A percentile compares a stretch with the other conserved stretches of the same genome.
These are phyloP conservation scores for Crambe crambe DNA, from an alignment of 37 sponge, comb jelly and placozoan species.

Conservation along the genomic window DNA sequence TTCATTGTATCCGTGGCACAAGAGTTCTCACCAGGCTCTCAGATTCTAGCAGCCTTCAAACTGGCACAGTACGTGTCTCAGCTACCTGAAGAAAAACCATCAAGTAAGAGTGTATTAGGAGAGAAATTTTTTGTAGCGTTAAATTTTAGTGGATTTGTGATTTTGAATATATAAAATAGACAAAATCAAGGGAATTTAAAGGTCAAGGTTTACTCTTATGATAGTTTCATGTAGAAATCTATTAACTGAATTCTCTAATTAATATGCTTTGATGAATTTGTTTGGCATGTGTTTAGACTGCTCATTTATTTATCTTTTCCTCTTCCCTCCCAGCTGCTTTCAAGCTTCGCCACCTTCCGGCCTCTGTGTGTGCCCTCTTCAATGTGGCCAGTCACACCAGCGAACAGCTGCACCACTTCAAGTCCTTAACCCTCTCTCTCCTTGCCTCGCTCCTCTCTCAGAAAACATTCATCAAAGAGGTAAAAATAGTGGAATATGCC, in stretches of 20 bases:
- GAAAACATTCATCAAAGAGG: slow-evolving; percentile 7
- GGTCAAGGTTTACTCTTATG: no score
- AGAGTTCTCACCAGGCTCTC: slow-evolving; percentile 11
- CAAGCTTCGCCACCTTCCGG: slow-evolving; percentile 29
- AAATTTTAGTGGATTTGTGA: no score
- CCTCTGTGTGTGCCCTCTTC: slow-evolving; percentile 31
- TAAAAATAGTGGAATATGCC: no score
- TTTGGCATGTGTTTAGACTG: not conserved
- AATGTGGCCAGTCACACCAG: slow-evolving; percentile 50
- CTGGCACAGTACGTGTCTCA: slow-evolving; percentile 35
- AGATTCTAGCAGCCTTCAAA: slow-evolving; percentile 41
- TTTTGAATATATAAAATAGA: no score
- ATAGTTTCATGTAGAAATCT: no score
- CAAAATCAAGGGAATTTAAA: no score
- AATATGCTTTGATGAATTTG: no score
- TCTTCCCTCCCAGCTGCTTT: not conserved
- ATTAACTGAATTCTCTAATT: no score
- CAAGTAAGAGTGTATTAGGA: slow-evolving; percentile 13
- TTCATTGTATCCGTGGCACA: slow-evolving; percentile 35
- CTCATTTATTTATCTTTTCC: not conserved
- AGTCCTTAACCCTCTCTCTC: slow-evolving; percentile 33
- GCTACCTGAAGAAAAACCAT: slow-evolving; percentile 72
- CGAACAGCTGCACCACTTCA: slow-evolving; percentile 66
- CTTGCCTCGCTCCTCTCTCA: slow-evolving; percentile 30
- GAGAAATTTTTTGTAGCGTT: no score